phyloP scores from a whole-genome alignment of 2,888 invertebrate species.

The Cenopis cana region DNA sequence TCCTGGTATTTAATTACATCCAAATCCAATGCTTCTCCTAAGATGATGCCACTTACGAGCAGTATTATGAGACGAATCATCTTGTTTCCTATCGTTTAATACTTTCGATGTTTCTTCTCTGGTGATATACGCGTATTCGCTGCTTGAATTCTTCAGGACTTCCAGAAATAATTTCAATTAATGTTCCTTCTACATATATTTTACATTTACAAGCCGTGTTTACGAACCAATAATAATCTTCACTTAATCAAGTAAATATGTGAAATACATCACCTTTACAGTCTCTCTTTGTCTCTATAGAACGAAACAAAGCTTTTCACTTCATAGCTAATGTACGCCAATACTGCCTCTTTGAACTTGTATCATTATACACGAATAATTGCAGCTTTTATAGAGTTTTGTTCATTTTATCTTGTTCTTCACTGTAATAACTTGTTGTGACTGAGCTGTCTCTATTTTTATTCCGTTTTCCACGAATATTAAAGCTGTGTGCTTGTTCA shows the following conservation, averaged over 20 bases:
- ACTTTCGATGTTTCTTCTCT: neutral
- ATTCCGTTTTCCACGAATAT: neutral
- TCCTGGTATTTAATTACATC: neutral
- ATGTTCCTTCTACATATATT: neutral
- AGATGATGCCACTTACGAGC: neutral
- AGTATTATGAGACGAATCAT: neutral
- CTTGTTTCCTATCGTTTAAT: neutral
- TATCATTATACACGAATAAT: too few species aligned
- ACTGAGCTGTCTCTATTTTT: too few species aligned
- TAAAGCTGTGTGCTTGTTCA: neutral
- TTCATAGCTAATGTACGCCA: neutral
- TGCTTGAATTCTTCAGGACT: neutral
- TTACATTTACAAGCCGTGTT: neutral
- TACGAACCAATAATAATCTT: neutral
- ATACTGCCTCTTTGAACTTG: neutral
- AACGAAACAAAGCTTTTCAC: neutral
- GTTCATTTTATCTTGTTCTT: neutral
- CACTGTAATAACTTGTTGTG: too few species aligned
- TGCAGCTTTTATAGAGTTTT: neutral
- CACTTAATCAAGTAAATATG: neutral
- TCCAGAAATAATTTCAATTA: too few species aligned
- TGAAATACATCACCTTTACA: neutral
- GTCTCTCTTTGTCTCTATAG: too few species aligned
- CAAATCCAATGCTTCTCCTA: neutral
- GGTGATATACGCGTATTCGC: neutral